phyloP scores from a whole-genome alignment of 2,797 vertebrate species.

The Pseudomugil gertrudae region DNA sequence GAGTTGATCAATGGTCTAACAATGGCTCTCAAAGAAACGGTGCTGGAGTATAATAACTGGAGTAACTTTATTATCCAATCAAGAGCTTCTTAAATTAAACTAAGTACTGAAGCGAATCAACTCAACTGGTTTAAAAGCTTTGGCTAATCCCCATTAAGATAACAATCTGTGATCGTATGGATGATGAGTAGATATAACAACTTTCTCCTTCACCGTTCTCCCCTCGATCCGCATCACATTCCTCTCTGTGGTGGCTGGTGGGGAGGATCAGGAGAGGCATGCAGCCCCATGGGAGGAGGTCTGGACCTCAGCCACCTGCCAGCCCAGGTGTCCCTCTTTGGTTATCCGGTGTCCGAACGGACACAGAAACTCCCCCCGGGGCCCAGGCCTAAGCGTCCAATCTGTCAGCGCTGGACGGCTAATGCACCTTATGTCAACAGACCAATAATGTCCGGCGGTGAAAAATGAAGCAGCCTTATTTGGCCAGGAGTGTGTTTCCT shows the following conservation, averaged over 20 bases:
- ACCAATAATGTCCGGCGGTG: slow-evolving; percentile 57
- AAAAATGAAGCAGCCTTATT: slow-evolving; percentile 61
- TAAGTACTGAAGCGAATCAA: slow-evolving; percentile 67
- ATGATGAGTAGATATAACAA: slow-evolving; percentile 29
- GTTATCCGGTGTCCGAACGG: slow-evolving; percentile 65
- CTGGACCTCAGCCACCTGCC: slow-evolving; percentile 76
- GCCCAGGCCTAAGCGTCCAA: slow-evolving; percentile 44
- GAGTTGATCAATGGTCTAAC: slow-evolving; percentile 82
- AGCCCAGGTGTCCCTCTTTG: slow-evolving; percentile 75
- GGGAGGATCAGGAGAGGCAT: slow-evolving; percentile 63
- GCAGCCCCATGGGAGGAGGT: slow-evolving; percentile 64
- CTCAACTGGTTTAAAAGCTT: slow-evolving; percentile 52
- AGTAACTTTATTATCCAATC: slow-evolving; percentile 73
- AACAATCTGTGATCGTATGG: slow-evolving; percentile 27
- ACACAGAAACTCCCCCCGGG: slow-evolving; percentile 62
- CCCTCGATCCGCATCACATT: slow-evolving; percentile 47
- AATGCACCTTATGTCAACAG: slow-evolving; percentile 69
- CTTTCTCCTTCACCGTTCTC: slow-evolving; percentile 41
- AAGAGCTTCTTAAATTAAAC: slow-evolving; percentile 61
- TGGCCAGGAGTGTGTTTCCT: slow-evolving; percentile 38
- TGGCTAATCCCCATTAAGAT: slow-evolving; percentile 48
- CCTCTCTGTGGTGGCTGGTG: slow-evolving; percentile 56
- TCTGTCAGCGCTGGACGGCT: slow-evolving; percentile 65
- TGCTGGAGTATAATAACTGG: slow-evolving; percentile 21
- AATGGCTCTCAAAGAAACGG: slow-evolving; percentile 51